Conservation (phyloP, 2,113 vertebrate genomes). For the Agapornis roseicollis region DNA sequence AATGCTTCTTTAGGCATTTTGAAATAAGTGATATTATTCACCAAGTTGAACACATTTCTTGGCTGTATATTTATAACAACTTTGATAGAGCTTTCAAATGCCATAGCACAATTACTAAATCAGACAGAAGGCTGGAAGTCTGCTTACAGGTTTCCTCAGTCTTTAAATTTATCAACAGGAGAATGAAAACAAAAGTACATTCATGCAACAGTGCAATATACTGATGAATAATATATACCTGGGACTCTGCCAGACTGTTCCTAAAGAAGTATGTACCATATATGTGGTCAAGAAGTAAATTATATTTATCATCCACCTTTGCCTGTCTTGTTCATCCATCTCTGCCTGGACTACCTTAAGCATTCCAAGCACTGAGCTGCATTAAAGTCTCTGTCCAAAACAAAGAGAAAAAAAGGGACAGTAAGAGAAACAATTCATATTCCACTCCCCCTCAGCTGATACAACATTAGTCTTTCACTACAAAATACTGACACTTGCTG, state of each 20-base stretch:
- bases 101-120: not conserved
- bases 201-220: not conserved
- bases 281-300: constrained; percentile 17
- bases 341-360: not conserved
- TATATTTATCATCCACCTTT: constrained; percentile 10
- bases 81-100: not conserved
- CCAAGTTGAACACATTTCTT: not conserved
- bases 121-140: not conserved
- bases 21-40: not conserved
- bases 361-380: not conserved
- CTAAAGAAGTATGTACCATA: not conserved
- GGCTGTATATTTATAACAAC: not conserved
- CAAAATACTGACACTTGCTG: not conserved
- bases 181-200: not conserved
- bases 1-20: not conserved
- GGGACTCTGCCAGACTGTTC: not conserved
- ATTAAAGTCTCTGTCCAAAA: not conserved
- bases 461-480: not conserved
- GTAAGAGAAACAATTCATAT: not conserved
- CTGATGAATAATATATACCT: not conserved
- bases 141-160: not conserved
- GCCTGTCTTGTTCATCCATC: not conserved
- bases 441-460: not conserved
- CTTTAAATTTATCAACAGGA: not conserved
- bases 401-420: not conserved